These are phyloP conservation scores for Rhabdophis nuchalis DNA, from an alignment of 2,797 vertebrate species.

Conservation along the genomic window DNA sequence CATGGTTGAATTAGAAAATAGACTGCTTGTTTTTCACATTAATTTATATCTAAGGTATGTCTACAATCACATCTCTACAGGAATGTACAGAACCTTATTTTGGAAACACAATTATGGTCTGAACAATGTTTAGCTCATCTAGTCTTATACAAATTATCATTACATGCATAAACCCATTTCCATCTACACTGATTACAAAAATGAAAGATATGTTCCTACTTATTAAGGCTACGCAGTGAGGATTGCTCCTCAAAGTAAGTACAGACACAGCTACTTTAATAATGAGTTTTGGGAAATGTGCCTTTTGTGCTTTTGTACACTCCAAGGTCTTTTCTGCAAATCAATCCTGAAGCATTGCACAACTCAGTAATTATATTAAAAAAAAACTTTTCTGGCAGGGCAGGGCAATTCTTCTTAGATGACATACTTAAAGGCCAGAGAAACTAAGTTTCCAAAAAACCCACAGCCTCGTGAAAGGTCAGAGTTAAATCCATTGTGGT, in stretches of 20 bases:
- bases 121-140: neutral
- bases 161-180: neutral
- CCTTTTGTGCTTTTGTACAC: neutral
- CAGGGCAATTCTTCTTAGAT: neutral
- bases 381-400: neutral
- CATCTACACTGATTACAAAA: neutral
- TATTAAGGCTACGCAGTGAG: neutral
- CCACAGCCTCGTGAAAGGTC: neutral
- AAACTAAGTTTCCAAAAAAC: neutral
- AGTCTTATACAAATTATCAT: neutral
- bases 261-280: neutral
- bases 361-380: neutral
- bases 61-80: neutral
- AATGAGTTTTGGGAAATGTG: neutral
- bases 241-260: neutral
- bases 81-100: neutral
- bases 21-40: neutral
- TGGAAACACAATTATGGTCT: neutral
- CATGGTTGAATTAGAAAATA: neutral
- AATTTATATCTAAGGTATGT: neutral
- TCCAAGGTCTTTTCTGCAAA: neutral
- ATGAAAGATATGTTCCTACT: neutral
- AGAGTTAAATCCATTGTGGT: neutral
- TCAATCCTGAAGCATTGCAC: neutral
- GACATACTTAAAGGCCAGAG: neutral